Base-by-base conservation (phyloP, 2,797 vertebrate species). In the Parotocinclus haroldoi region DNA sequence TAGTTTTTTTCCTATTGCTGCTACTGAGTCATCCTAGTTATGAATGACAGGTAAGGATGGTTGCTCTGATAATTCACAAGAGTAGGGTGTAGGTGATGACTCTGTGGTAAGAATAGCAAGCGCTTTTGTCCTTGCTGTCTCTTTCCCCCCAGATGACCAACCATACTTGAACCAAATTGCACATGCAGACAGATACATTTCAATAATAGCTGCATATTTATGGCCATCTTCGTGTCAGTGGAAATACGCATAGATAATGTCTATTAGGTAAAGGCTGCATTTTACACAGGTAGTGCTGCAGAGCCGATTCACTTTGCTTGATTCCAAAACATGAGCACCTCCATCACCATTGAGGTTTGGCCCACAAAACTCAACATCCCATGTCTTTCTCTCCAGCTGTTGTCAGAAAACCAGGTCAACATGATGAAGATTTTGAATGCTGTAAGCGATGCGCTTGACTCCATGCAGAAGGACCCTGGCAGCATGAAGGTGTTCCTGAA, bases 331-430 rank as follows among this genome's bases (percentile, higher is more conserved):
- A 27, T 27, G 27, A 27, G 27, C 27, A 27, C 27, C 27, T 27
- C 5, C 27, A 27, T 5, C 27, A 27, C 27, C 27, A 27, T 5
- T 27, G 27, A 27, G 27, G 27, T 27, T 5, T 27, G 27, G 27
- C 27, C 27, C 27, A 27, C 40, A 4, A 42, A 8, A 42, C 57
- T 37, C 45, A 17, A 53, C 18, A 51, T 57, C 6, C 11, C 11
- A 14, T 46, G 45, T 46, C 37, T 18, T 13, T 39, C 36, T 19
- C 14, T 58, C 0, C 82, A 94, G 93, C 86, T 94, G 51, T 88
- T 94, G 17, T 92, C 92, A 0, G 92, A 94, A 79, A 91, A 89
- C 75, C 92, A 93, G 73, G 86, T 83, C 63, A 91, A 91, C 81
- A 81, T 93, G 88, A 92, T 87, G 7, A 89, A 92, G 72, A 84